phyloP scores from a whole-genome alignment of 53 echinoderm and acorn worm genomes.

The Arbacia lixula region DNA sequence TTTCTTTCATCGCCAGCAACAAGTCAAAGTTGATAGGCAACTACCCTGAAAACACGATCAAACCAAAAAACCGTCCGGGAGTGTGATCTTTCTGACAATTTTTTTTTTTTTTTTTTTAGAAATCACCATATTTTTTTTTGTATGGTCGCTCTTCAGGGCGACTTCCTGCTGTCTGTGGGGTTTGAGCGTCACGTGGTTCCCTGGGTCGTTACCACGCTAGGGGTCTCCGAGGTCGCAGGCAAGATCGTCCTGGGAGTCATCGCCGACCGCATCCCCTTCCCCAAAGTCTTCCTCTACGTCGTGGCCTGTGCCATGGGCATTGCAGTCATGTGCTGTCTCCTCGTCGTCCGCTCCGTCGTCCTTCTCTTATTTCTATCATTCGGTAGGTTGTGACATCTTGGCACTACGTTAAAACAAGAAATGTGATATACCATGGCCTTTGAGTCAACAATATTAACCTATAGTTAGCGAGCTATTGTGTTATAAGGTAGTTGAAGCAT shows the following conservation, averaged over 20 bases:
- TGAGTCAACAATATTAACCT: too few relatives aligned
- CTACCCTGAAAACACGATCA: too few relatives aligned
- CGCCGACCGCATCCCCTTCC: conserved; percentile 68
- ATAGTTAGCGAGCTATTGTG: too few relatives aligned
- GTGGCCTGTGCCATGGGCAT: conserved; percentile 65
- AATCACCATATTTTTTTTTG: too few relatives aligned
- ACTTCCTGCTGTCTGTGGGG: conserved; percentile 31
- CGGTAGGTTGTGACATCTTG: conserved; percentile 47
- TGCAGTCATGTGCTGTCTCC: conserved; percentile 62
- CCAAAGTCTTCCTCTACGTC: conserved; percentile 73
- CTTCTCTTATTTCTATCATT: conserved; percentile 58
- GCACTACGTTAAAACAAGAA: too few relatives aligned
- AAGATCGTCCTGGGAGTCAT: conserved; percentile 66
- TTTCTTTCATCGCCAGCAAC: too few relatives aligned
- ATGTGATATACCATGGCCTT: too few relatives aligned
- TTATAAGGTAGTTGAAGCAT: too few relatives aligned
- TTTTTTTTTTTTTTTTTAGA: too few relatives aligned
- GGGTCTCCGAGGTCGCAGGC: conserved; percentile 60
- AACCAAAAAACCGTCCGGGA: too few relatives aligned
- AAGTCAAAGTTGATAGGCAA: too few relatives aligned
- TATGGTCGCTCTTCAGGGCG: conserved; percentile 14
- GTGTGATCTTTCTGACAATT: too few relatives aligned
- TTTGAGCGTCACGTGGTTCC: conserved; percentile 33
- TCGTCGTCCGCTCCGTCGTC: conserved; percentile 50
- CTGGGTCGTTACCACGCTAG: conserved; percentile 46